A percentile compares a stretch with the other conserved stretches of the same genome.
phyloP scores from a whole-genome alignment of 2,113 vertebrate genomes.

The Atlantisia rogersi region DNA sequence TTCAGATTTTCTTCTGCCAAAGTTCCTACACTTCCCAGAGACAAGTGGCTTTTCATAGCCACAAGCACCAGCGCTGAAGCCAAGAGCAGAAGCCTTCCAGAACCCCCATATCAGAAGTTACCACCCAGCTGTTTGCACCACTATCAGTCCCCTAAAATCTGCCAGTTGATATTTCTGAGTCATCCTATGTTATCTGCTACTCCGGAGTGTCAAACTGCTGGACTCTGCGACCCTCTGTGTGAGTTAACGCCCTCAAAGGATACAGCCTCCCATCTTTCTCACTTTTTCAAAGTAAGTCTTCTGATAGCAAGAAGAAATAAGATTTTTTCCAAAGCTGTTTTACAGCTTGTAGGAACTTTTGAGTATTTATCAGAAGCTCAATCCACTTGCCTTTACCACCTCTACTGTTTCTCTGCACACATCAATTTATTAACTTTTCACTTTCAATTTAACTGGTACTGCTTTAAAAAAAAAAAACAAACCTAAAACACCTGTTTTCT shows the following conservation, averaged over 20 bases:
- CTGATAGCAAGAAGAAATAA: neutral
- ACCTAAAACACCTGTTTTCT: neutral
- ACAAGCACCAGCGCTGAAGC: neutral
- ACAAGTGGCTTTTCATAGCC: neutral
- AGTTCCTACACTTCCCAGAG: neutral
- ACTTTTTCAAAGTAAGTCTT: neutral
- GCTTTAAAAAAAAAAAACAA: neutral
- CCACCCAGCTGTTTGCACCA: neutral
- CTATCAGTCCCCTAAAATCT: neutral
- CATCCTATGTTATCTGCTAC: neutral
- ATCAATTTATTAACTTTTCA: neutral
- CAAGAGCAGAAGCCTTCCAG: neutral
- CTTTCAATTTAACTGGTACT: neutral
- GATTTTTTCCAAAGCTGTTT: neutral
- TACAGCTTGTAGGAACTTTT: neutral
- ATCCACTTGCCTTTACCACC: neutral
- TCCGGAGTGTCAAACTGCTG: neutral
- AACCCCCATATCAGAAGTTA: fast-evolving
- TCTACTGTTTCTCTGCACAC: neutral
- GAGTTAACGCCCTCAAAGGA: neutral
- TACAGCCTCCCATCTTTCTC: no score
- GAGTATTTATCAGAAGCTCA: neutral
- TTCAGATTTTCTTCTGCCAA: neutral
- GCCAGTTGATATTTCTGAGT: neutral
- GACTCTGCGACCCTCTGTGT: neutral